A percentile compares a stretch with the other conserved stretches of the same genome.
Conservation (phyloP, 1,140 invertebrate genomes). For the Penaeus vannamei region DNA sequence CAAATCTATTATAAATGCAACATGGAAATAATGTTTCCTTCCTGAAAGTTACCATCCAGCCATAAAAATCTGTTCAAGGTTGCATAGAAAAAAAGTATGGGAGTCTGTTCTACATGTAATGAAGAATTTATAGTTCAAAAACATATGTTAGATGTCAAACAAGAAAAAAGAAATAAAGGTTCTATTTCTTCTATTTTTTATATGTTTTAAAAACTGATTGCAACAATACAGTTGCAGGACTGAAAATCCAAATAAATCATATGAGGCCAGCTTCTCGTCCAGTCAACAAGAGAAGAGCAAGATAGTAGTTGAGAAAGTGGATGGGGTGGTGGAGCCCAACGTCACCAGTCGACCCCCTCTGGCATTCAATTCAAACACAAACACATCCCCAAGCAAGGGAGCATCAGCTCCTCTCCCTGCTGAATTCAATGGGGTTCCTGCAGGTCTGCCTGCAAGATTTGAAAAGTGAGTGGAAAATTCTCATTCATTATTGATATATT, state of each 20-base stretch:
- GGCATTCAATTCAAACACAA: slow-evolving; percentile 29
- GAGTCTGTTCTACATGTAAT: no score
- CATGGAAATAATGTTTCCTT: no score
- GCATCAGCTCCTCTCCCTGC: slow-evolving; percentile 40
- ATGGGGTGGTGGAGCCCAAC: slow-evolving; percentile 80
- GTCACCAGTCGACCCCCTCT: slow-evolving; percentile 69
- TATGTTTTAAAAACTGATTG: slow-evolving; percentile 1
- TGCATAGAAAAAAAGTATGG: no score
- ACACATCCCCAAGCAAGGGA: slow-evolving; percentile 57
- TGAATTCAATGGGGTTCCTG: slow-evolving; percentile 66
- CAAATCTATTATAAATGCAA: no score
- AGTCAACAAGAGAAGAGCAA: slow-evolving; percentile 85
- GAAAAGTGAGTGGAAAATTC: slow-evolving; percentile 41
- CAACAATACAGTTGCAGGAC: slow-evolving; percentile 22
- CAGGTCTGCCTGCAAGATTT: slow-evolving; percentile 63
- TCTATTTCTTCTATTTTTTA: not conserved
- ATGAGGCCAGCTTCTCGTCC: slow-evolving; percentile 68
- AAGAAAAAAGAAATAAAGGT: no score
- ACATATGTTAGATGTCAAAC: no score
- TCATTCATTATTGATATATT: not conserved
- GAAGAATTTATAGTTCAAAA: no score
- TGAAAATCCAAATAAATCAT: slow-evolving; percentile 58
- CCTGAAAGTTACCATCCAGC: no score
- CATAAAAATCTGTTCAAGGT: no score
- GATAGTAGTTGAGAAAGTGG: slow-evolving; percentile 86